Evolutionary conservation across 2,888 invertebrate genomes (phyloP), one percentile per base, ranked within the genome.

Genomic region (Dione juno): DNA sequence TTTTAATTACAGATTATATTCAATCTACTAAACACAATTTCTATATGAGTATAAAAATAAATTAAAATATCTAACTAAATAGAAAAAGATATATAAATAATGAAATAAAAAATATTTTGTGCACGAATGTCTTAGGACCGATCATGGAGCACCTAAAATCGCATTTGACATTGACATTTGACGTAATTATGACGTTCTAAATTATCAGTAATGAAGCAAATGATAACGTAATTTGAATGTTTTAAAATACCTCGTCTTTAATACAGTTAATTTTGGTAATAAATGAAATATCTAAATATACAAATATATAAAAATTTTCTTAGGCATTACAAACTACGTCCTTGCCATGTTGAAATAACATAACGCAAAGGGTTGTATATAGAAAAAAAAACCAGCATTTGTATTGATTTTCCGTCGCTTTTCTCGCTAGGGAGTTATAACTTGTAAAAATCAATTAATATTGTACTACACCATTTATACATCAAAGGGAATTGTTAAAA

Each of bases 341-440:
- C 43, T 75, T 74, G 74, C 73, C 48, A 67, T 19, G 50, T 19
- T 59, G 64, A 66, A 72, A 71, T 70, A 73, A 66, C 70, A 66
- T 13, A 59, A 40, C 37, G 16, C 16, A 57, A 57, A 73, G 75
- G 70, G 57, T 69, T 87, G 86, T 88, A 84, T 88, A 87, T 83
- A 86, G 37, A 40, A 57, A 87, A 88, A 89, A 89, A 82, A 71
- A n/a, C n/a, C 76, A 80, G 77, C 78, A 81, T 82, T 85, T 88
- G 87, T 92, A 92, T 92, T 90, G 92, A 92, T 92, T 92, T 92
- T 91, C 85, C 77, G 76, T 77, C 76, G 78, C 75, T 77, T 77
- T 79, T 75, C 75, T 65, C 70, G 72, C 71, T 65, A 75, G 74
- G 69, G 70, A 76, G 76, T 76, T 77, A 77, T 75, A 73, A 71